These are phyloP conservation scores for Cephus cinctus DNA, from an alignment of 1,140 invertebrate species.

Conservation along the genomic window DNA sequence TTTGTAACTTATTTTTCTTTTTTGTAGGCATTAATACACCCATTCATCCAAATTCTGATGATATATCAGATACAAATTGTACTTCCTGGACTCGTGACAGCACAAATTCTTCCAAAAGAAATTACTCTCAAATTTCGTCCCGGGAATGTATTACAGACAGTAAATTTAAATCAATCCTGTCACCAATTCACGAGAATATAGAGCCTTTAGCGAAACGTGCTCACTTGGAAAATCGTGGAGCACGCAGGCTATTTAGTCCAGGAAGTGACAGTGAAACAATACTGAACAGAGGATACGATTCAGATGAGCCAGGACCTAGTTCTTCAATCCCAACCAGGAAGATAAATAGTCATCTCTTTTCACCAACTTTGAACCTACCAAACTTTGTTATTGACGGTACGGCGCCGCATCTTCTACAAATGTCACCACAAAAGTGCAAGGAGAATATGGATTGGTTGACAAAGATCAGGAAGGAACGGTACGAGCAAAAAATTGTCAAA, in stretches of 20 bases:
- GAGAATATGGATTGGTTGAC: constrained; percentile 73
- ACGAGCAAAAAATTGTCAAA: constrained; percentile 26
- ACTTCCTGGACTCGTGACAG: background rate
- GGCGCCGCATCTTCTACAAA: constrained; percentile 69
- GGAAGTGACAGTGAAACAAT: constrained; percentile 16
- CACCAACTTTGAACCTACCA: constrained; percentile 73
- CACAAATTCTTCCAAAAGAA: constrained; percentile 34
- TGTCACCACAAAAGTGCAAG: constrained; percentile 68
- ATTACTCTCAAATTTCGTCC: constrained; percentile 35
- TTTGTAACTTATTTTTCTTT: background rate
- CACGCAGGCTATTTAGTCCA: constrained; percentile 47
- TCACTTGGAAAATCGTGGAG: constrained; percentile 45
- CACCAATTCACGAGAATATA: constrained; percentile 47
- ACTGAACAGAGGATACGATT: constrained; percentile 28
- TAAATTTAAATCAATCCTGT: constrained; percentile 41
- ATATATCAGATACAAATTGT: background rate
- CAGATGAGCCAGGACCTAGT: constrained; percentile 35
- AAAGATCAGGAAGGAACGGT: constrained; percentile 62
- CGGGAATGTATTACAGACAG: constrained; percentile 24
- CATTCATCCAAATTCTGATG: too few relatives aligned
- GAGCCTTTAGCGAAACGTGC: constrained; percentile 40
- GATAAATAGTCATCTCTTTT: constrained; percentile 44
- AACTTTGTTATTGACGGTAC: constrained; percentile 74
- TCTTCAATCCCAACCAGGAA: constrained; percentile 22
- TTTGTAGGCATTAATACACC: too few relatives aligned